Conservation (phyloP, 2,113 vertebrate species). For the Puffinus mauretanicus region DNA sequence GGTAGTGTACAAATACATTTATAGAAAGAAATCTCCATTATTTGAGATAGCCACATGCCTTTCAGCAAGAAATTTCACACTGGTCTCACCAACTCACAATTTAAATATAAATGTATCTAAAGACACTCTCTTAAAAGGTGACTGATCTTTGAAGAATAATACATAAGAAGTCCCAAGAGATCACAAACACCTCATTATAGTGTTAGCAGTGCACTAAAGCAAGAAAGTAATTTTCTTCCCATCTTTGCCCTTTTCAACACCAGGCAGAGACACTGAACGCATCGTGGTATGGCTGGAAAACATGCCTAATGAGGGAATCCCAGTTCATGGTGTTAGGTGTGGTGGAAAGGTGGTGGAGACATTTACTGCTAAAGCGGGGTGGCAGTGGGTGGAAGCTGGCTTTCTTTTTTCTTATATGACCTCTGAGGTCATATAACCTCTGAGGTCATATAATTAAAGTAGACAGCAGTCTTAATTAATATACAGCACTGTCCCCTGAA, state of each 20-base stretch:
- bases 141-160: background rate
- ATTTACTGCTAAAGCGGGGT: background rate
- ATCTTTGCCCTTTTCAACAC: background rate
- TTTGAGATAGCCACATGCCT: background rate
- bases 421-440: background rate
- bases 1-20: background rate
- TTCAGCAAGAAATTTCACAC: background rate
- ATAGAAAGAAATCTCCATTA: background rate
- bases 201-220: background rate
- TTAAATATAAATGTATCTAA: background rate
- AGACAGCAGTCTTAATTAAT: background rate
- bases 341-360: background rate
- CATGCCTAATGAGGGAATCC: background rate
- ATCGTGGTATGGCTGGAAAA: background rate
- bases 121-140: background rate
- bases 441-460: background rate
- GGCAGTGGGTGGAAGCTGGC: background rate
- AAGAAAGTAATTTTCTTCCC: background rate
- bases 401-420: background rate
- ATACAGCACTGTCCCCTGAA: background rate
- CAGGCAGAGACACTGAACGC: background rate
- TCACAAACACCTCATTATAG: background rate
- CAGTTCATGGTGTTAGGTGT: background rate
- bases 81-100: background rate
- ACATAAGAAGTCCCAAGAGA: background rate